Evolutionary conservation across 2,113 vertebrate species (phyloP).

Genomic region (Meles meles): DNA sequence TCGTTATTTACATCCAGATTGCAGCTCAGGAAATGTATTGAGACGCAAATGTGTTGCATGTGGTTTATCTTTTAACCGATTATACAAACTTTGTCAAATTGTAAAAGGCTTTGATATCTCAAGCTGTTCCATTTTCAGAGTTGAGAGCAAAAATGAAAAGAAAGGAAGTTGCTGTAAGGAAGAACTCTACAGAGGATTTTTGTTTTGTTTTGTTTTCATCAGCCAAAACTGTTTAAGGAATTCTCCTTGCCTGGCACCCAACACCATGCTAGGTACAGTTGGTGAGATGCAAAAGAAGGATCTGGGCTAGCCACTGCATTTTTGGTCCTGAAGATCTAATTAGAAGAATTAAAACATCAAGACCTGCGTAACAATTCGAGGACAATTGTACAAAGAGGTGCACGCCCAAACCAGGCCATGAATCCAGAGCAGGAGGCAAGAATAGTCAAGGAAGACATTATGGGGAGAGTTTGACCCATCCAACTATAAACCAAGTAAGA

Average conservation of each 20-base stretch:
- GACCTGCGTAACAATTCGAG: neutral
- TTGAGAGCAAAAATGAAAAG: constrained; percentile 51
- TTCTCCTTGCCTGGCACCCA: neutral
- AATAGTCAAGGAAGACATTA: neutral
- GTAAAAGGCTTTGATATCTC: constrained; percentile 61
- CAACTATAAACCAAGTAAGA: neutral
- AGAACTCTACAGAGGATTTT: constrained; percentile 20
- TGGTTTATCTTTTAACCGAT: constrained; percentile 63
- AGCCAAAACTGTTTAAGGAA: constrained; percentile 2
- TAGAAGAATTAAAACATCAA: neutral
- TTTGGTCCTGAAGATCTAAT: neutral
- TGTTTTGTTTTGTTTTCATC: neutral
- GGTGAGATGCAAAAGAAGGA: neutral
- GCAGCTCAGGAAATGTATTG: constrained; percentile 60
- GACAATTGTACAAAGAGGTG: neutral
- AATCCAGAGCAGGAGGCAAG: neutral
- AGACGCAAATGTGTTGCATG: constrained; percentile 53
- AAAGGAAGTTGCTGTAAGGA: constrained; percentile 25
- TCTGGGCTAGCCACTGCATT: neutral
- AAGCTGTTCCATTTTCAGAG: constrained; percentile 59
- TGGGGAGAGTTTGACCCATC: neutral
- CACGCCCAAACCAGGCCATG: neutral
- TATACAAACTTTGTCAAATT: constrained; percentile 57
- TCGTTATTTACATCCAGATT: constrained; percentile 53
- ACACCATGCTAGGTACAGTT: neutral